Evolutionary conservation across 2,888 invertebrate species (phyloP), one percentile per base, ranked within the genome.

Genomic region (Volucella inflata): DNA sequence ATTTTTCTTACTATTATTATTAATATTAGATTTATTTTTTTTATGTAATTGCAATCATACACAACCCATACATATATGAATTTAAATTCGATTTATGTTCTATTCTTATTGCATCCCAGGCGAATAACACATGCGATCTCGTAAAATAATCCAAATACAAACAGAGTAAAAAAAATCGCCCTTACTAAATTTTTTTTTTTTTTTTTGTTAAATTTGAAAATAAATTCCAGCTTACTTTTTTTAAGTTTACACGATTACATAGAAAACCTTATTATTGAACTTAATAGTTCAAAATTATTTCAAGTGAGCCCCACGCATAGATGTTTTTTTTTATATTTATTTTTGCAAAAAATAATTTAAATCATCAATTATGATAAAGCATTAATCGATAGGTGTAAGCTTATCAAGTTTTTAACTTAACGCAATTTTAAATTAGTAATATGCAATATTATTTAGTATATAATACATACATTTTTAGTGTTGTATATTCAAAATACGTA

Each of bases 271-370:
- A 17, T 44, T 64, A 62, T 60, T 51, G 30, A 65, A 55, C 14
- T 64, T 30, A 50, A 57, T 64, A 50, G 46, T 65, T 30, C 44
- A 65, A 62, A 67, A 67, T 17, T 78, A 65, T 59, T 70, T 77
- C 87, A 87, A 87, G 87, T 87, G 64, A 87, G 87, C 87, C 87
- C 87, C 87, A 87, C 87, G 87, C 87, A 87, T 87, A 85, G 60
- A 72, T 44, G 60, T 77, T 57, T 21, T 44, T 36, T 30, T 38
- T 40, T 21, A 36, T 57, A 16, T 55, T 57, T 55, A 12, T 44
- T 12, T 57, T 72, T 60, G 3, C n/a, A 67, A 67, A n/a, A 36
- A 53, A 44, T 17, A 36, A 4, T 42, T 14, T 44, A 62, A 57
- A 64, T 16, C 38, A 17, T 53, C n/a, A 42, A 64, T 51, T 51